Conservation (phyloP, 1,140 invertebrate species). For the Ceratoteleas bidentatus region DNA sequence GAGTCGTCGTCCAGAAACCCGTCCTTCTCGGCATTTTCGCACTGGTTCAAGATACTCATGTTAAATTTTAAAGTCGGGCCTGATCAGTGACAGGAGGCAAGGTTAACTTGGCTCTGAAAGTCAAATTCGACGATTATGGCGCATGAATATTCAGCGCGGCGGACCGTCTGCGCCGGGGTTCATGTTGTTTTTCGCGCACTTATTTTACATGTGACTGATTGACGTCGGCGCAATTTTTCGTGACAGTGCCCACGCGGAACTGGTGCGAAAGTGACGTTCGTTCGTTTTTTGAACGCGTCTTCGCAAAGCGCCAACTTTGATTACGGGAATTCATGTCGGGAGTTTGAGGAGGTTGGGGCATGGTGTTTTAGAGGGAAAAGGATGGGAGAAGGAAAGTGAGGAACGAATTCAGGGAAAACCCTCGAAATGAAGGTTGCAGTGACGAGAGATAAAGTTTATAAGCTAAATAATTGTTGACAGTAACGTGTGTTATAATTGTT, state of each 20-base stretch:
- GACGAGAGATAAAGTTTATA: too few species aligned
- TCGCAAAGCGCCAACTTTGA: too few species aligned
- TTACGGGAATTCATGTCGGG: too few species aligned
- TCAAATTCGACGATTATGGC: slow-evolving; percentile 28
- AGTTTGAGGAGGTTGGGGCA: too few species aligned
- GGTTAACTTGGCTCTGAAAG: slow-evolving; percentile 27
- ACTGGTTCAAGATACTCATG: slow-evolving; percentile 1
- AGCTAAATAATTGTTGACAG: too few species aligned
- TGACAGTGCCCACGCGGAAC: slow-evolving; percentile 15
- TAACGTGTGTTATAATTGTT: too few species aligned
- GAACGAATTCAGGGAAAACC: too few species aligned
- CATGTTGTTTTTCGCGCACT: slow-evolving; percentile 1
- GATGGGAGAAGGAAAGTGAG: too few species aligned
- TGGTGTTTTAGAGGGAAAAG: too few species aligned
- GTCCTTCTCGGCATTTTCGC: background rate
- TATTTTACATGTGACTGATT: slow-evolving; percentile 20
- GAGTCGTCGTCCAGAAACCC: background rate
- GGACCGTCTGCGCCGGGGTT: slow-evolving; percentile 1
- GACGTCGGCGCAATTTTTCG: slow-evolving; percentile 17
- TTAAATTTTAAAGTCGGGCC: slow-evolving; percentile 1
- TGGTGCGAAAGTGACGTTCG: slow-evolving; percentile 15
- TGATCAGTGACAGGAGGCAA: slow-evolving; percentile 6
- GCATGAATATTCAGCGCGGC: slow-evolving; percentile 17
- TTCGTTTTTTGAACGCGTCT: background rate
- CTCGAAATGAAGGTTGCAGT: too few species aligned